A percentile compares a stretch with the other conserved stretches of the same genome.
phyloP scores from a whole-genome alignment of 2,797 vertebrate species.

The Helostoma temminkii region DNA sequence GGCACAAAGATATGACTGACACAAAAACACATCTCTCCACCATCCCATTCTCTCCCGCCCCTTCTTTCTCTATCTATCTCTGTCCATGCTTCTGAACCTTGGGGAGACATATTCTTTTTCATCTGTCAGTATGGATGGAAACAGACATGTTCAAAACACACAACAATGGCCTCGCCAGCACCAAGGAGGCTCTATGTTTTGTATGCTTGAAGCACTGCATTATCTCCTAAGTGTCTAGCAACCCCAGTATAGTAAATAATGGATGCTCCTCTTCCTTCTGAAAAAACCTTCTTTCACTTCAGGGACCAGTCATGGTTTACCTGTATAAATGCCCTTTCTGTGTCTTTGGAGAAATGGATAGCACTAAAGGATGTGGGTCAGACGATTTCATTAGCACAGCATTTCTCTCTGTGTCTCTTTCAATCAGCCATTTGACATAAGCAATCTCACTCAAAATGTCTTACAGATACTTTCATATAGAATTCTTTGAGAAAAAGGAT shows the following conservation, averaged over 20 bases:
- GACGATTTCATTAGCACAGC: constrained; percentile 79
- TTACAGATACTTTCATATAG: constrained; percentile 56
- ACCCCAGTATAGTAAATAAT: constrained; percentile 83
- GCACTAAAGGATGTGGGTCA: constrained; percentile 80
- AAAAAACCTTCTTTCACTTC: constrained; percentile 74
- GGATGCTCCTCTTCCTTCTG: constrained; percentile 75
- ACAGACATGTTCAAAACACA: constrained; percentile 80
- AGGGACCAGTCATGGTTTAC: constrained; percentile 81
- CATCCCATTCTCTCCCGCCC: constrained; percentile 37
- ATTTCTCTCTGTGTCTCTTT: constrained; percentile 72
- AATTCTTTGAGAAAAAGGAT: constrained; percentile 45
- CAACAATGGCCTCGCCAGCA: constrained; percentile 76
- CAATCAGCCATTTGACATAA: constrained; percentile 72
- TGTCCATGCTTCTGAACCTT: constrained; percentile 72
- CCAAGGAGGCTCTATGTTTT: constrained; percentile 75
- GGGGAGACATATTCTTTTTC: constrained; percentile 80
- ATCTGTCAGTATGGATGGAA: constrained; percentile 81
- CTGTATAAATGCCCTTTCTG: constrained; percentile 81
- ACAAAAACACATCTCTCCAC: constrained; percentile 52
- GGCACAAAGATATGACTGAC: constrained; percentile 55
- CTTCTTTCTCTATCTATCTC: constrained; percentile 57
- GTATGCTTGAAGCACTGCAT: constrained; percentile 84
- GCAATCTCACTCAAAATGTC: constrained; percentile 74
- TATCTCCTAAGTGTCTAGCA: constrained; percentile 81
- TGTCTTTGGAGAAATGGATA: constrained; percentile 80